These are phyloP conservation scores for Entosphenus tridentatus DNA, from an alignment of 2,113 vertebrate genomes.

Conservation along the genomic window DNA sequence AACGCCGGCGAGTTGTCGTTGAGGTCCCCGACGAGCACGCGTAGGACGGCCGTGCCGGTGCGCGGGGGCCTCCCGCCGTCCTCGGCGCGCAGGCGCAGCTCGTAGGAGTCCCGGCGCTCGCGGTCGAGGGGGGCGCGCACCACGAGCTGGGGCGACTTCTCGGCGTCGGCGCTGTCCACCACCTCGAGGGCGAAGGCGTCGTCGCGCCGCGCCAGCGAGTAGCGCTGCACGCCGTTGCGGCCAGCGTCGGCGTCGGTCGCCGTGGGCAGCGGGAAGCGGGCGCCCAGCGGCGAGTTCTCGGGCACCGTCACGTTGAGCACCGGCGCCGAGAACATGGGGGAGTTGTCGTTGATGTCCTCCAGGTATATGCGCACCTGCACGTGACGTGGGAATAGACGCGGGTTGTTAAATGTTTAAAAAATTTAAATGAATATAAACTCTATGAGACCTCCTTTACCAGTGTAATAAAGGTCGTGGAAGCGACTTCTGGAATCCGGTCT, in stretches of 20 bases:
- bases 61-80: slow-evolving; percentile 54
- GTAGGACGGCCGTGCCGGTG: slow-evolving; percentile 86
- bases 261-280: slow-evolving; percentile 53
- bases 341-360: slow-evolving; percentile 87
- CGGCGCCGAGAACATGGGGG: slow-evolving; percentile 67
- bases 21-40: slow-evolving; percentile 90
- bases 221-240: slow-evolving; percentile 57
- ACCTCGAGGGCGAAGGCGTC: slow-evolving; percentile 74
- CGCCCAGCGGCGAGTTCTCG: slow-evolving; percentile 61
- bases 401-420: slow-evolving; percentile 24
- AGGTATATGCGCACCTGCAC: slow-evolving; percentile 79
- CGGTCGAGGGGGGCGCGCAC: slow-evolving; percentile 78
- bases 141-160: slow-evolving; percentile 72
- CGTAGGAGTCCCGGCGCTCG: slow-evolving; percentile 75
- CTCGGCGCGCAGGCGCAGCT: slow-evolving; percentile 71
- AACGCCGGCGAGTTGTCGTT: slow-evolving; percentile 93
- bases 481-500: too few relatives aligned
- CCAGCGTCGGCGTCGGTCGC: slow-evolving; percentile 62
- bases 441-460: too few relatives aligned
- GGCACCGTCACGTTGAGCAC: slow-evolving; percentile 72
- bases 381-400: slow-evolving; percentile 44
- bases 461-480: too few relatives aligned
- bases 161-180: slow-evolving; percentile 42
- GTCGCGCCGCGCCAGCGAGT: slow-evolving; percentile 34
- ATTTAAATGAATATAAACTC: too few relatives aligned